Base-by-base conservation (phyloP, 92 coral and sea anemone species). In the Porites lobata region DNA sequence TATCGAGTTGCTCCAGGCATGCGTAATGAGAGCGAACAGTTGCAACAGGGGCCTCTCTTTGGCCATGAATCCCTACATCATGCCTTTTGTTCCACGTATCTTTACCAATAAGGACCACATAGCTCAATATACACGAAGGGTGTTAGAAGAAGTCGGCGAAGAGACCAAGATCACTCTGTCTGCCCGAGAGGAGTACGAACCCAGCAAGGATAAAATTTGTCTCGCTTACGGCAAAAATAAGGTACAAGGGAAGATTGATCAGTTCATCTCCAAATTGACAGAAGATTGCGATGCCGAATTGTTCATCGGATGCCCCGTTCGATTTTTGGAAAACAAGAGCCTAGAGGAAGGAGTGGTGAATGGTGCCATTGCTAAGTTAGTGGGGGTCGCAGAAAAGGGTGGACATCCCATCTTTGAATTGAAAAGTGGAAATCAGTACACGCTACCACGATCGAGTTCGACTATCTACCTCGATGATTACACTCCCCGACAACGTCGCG, bases 1-100 rank as follows among this genome's bases (percentile, higher is more conserved):
- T 21, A 38, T 19, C n/a, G 20, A 57, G 9, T 22, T 76, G 65
- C 67, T 76, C 66, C 15, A 26, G 1, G 6, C 51, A 0, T 76
- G 80, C 21, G 50, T 56, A 47, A 7, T 76, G 50, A 26, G 64
- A 4, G 17, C 80, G 19, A 3, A 11, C 17, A 58, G 18, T 21
- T 67, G 80, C 1, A 4, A 4, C 67, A 29, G 6, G 9, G 66
- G 80, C 7, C 7, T 22, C 29, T 3, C 6, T 3, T 11, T 32
- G 22, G 80, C 80, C 19, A 1, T 76, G 68, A 61, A 76, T 58
- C 80, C 80, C 18, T 56, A 15, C 65, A 52, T 76, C 66, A 56
- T 56, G 80, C 80, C 68, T 1, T 29, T 9, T 9, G 68, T 76
- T 6, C 6, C 6, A 51, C 51, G 80, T 7, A 32, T 76, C 14